Percentiles rank a stretch among this genome's conserved stretches.
phyloP scores from a whole-genome alignment of 2,113 vertebrate genomes.

The Plectropomus leopardus region DNA sequence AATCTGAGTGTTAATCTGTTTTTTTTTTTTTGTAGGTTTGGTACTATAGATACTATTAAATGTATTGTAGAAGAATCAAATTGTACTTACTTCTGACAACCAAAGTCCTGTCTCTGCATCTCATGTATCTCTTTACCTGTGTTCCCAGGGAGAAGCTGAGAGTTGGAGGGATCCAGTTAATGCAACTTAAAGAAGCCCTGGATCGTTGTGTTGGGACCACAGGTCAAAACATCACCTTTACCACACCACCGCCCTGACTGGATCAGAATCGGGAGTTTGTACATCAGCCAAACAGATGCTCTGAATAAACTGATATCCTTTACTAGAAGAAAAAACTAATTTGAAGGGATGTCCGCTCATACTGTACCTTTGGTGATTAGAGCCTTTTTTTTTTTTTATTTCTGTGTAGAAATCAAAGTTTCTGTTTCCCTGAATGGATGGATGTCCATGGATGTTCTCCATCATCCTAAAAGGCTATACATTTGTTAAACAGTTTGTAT shows the following conservation, averaged over 20 bases:
- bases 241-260: slow-evolving; percentile 73
- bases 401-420: neutral
- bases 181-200: slow-evolving; percentile 85
- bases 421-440: neutral
- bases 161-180: slow-evolving; percentile 87
- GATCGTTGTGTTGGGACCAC: slow-evolving; percentile 81
- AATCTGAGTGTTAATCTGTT: too few relatives aligned
- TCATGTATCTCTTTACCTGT: neutral
- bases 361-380: neutral
- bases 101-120: neutral
- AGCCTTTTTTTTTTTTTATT: neutral
- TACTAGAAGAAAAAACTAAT: slow-evolving; percentile 14
- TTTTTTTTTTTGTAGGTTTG: too few relatives aligned
- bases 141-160: slow-evolving; percentile 87
- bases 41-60: too few relatives aligned
- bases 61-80: too few relatives aligned
- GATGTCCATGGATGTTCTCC: neutral
- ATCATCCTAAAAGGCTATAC: neutral
- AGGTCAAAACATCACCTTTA: slow-evolving; percentile 63
- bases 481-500: neutral
- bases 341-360: neutral
- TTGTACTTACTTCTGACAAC: too few relatives aligned
- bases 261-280: neutral
- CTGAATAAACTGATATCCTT: neutral
- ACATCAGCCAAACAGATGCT: neutral